A percentile compares a stretch with the other conserved stretches of the same genome.
phyloP scores from a whole-genome alignment of 2,797 vertebrate genomes.

The Neoniphon sammara region DNA sequence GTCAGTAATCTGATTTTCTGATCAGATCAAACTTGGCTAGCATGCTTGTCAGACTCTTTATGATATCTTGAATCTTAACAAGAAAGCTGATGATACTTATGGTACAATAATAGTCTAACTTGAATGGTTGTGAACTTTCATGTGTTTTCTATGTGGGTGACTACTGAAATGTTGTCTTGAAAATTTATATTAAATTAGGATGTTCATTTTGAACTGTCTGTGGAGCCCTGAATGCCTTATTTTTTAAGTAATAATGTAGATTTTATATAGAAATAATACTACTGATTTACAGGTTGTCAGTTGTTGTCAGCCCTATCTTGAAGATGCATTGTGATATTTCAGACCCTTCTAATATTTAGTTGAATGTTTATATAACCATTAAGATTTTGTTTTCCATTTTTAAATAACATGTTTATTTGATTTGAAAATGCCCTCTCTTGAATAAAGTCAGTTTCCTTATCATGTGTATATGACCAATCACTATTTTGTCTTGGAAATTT shows the following conservation, averaged over 20 bases:
- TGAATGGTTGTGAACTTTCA: constrained; percentile 24
- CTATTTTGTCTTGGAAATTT: too few relatives aligned
- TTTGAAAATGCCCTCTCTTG: constrained; percentile 1
- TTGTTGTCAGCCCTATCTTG: constrained; percentile 9
- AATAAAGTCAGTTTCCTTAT: constrained; percentile 36
- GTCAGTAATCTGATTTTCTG: not conserved
- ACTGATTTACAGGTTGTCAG: constrained; percentile 38
- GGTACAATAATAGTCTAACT: constrained; percentile 15
- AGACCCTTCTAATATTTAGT: not conserved
- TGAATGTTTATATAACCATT: constrained; percentile 1
- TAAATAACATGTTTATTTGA: constrained; percentile 30
- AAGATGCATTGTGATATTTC: constrained; percentile 11
- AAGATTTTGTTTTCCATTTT: not conserved
- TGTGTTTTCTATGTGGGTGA: not conserved
- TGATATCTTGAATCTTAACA: not conserved
- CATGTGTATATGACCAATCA: not conserved
- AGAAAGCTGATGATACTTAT: constrained; percentile 9
- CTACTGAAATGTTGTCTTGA: not conserved
- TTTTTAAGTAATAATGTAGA: constrained; percentile 2
- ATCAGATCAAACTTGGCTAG: constrained; percentile 5
- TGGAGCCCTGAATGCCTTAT: constrained; percentile 19
- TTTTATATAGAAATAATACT: constrained; percentile 28
- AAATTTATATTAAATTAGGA: too few relatives aligned
- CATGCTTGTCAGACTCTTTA: not conserved
- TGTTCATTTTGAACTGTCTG: not conserved